A percentile compares a stretch with the other conserved stretches of the same genome.
Evolutionary conservation across 1,140 invertebrate genomes (phyloP).

Genomic region (Aphelenchoides besseyi): DNA sequence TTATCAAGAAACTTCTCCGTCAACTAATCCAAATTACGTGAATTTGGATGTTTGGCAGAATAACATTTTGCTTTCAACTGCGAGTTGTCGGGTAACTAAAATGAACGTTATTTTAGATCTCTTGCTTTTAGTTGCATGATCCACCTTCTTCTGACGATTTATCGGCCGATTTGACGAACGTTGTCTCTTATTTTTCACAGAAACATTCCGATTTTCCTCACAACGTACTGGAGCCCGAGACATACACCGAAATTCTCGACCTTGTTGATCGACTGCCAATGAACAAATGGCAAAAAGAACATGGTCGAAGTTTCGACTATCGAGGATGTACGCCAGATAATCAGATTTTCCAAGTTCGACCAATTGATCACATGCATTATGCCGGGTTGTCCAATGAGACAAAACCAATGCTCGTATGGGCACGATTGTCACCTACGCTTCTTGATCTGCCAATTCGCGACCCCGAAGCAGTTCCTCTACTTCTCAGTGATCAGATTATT

Average conservation of each 20-base stretch:
- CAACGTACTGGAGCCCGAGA: not conserved
- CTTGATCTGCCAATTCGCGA: not conserved
- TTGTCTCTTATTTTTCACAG: not conserved
- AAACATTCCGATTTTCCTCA: not conserved
- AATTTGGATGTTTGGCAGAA: not conserved
- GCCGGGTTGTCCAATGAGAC: not conserved
- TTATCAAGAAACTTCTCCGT: not conserved
- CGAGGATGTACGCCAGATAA: not conserved
- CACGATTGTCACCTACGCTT: not conserved
- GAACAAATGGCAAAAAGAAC: not conserved
- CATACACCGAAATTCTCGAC: not conserved
- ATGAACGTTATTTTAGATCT: conserved; percentile 1
- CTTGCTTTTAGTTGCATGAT: conserved; percentile 9
- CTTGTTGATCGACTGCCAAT: not conserved
- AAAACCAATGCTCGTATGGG: not conserved
- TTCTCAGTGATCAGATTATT: not conserved
- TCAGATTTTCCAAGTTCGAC: not conserved
- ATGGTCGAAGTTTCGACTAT: not conserved
- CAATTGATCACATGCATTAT: not conserved
- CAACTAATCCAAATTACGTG: not conserved
- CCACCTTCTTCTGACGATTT: not conserved
- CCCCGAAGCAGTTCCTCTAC: not conserved
- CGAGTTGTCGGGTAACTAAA: not conserved
- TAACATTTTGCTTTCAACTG: not conserved
- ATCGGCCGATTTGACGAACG: too few relatives aligned